Evolutionary conservation across 2,888 invertebrate species (phyloP).

Genomic region (Eupithecia vulgata): DNA sequence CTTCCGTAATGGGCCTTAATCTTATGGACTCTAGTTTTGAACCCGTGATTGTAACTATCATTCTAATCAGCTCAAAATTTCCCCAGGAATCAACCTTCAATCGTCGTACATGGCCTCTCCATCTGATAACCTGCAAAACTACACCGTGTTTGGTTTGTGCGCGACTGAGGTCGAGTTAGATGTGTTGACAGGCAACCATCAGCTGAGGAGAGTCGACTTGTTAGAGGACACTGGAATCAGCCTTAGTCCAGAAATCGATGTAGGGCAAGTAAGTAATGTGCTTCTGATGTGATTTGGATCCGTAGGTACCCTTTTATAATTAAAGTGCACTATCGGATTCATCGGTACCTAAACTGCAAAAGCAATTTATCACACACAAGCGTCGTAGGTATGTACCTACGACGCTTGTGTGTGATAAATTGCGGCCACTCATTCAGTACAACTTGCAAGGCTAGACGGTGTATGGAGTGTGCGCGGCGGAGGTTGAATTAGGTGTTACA

Average conservation of each 20-base stretch:
- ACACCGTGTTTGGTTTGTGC: constrained; percentile 85
- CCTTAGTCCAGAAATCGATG: constrained; percentile 86
- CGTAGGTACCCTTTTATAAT: background rate
- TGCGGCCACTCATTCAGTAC: too few relatives aligned
- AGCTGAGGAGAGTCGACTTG: constrained; percentile 85
- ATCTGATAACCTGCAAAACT: constrained; percentile 64
- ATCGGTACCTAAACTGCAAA: background rate
- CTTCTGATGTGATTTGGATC: background rate
- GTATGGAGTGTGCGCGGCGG: too few relatives aligned
- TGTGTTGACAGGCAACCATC: constrained; percentile 87
- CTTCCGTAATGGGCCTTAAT: too few relatives aligned
- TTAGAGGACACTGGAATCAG: constrained; percentile 87
- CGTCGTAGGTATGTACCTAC: too few relatives aligned
- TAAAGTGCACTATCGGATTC: background rate
- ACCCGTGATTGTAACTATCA: too few relatives aligned
- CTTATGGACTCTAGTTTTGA: too few relatives aligned
- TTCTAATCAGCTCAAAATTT: background rate
- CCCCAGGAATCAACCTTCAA: constrained; percentile 80
- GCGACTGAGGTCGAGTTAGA: constrained; percentile 88
- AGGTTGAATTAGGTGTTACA: too few relatives aligned
- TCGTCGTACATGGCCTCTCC: constrained; percentile 76
- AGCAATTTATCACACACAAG: background rate
- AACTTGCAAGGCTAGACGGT: too few relatives aligned
- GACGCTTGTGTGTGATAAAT: too few relatives aligned
- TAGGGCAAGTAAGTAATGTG: constrained; percentile 83